Evolutionary conservation across 1,140 invertebrate genomes (phyloP), one percentile per base, ranked within the genome.

Genomic region (Tachypleus tridentatus): DNA sequence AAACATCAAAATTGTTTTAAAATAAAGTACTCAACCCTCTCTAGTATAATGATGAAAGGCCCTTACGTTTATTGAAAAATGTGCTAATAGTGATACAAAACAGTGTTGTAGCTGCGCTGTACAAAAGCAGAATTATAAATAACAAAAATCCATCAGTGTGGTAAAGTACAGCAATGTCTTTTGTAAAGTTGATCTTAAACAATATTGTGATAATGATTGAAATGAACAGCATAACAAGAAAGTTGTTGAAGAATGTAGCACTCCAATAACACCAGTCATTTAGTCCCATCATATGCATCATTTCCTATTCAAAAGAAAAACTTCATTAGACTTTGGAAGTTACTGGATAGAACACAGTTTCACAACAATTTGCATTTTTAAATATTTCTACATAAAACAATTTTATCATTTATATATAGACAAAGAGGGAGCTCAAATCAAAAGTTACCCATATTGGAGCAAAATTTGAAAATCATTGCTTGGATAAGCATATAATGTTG

Each of bases 261-360:
- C 78, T 50, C 83, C 83, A 85, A 71, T 84, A 82, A 4, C 82
- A 78, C 0, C 68, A 73, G 71, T 82, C 83, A 4, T 76, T 74
- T n/a, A 85, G 73, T 9, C 84, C 84, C 82, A 85, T 85, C 29
- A 83, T 80, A 72, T 79, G 78, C 80, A 85, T 81, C 5, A 83
- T 79, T 73, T 85, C 83, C 72, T 82, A 72, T 50, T 29, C 29
- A 29, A 29, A 29, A 29, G 29, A 29, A 29, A 29, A 29, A 29
- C 29, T 29, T 29, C 29, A 29, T 29, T 29, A 29, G 2, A 29
- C 29, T 29, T 29, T 29, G 29, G 29, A 29, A 29, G 29, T 29
- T 29, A 29, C 29, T 29, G 29, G 29, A 29, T 29, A 29, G 29
- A 29, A 29, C 29, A 29, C 29, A 29, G 29, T 29, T 29, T 29